Evolutionary conservation across 2,888 invertebrate species (phyloP), one percentile per base, ranked within the genome.

Genomic region (Andrena fulva): DNA sequence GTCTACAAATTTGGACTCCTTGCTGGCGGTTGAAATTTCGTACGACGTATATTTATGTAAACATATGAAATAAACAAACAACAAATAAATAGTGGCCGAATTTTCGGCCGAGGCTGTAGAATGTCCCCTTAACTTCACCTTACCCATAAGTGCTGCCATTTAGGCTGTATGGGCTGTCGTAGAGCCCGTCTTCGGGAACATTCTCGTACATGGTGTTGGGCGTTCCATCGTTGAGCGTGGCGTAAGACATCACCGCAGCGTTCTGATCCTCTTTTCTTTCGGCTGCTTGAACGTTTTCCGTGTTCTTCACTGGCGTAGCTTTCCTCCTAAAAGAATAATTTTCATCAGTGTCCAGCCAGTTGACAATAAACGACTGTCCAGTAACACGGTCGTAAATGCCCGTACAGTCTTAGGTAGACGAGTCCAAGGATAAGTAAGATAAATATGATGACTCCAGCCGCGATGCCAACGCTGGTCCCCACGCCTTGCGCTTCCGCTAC

Each of bases 201-300:
- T 95, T 95, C 89, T 94, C 94, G 84, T 94, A 94, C 91, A 94
- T 94, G 35, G 92, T 90, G 82, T 93, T 96, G 93, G 89, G 94
- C 86, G 96, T 96, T 5, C 95, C 95, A 86, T 97, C 97, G 92
- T 97, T 97, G 0, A 98, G 94, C 0, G 97, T 97, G 29, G 98
- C 97, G 92, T 98, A 98, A 69, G 97, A 98, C 97, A 98, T 98
- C 0, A 98, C 98, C 0, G 98, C 97, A 0, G 98, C 97, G 92
- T 96, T 97, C 90, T 97, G 96, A 91, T 98, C 97, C 92, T 98
- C 98, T 91, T 98, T 98, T 20, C 97, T 95, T 90, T 98, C 97
- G 0, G 97, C 98, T 0, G 97, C 97, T 94, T 97, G 97, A 59
- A 98, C 96, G 93, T 98, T 98, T 92, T 98, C 98, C 0, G 98